Conservation (phyloP, 2,797 vertebrate species). For the Trichosurus vulpecula region DNA sequence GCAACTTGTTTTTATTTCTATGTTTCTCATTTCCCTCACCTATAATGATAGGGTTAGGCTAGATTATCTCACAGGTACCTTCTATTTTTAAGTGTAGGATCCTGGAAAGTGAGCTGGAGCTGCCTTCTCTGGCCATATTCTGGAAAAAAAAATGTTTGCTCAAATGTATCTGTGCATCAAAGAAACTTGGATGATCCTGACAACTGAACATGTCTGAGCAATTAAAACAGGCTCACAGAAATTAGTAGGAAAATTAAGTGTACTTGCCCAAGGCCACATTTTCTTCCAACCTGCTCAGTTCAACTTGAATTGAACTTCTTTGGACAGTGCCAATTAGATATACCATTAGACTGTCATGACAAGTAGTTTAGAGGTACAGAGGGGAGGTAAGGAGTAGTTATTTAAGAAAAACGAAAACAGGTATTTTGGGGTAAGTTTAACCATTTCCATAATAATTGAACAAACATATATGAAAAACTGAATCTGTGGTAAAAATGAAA, state of each 20-base stretch:
- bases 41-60: no score
- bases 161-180: neutral
- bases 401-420: no score
- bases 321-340: neutral
- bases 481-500: no score
- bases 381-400: no score
- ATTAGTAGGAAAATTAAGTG: slow-evolving; percentile 31
- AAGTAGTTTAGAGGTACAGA: slow-evolving; percentile 6
- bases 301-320: slow-evolving; percentile 12
- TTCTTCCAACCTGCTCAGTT: slow-evolving; percentile 30
- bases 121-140: neutral
- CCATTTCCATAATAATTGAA: no score
- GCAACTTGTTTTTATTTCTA: no score
- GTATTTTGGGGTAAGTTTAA: no score
- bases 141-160: neutral
- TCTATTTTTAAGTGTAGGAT: neutral
- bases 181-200: slow-evolving; percentile 21
- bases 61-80: no score
- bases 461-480: no score
- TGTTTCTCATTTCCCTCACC: no score
- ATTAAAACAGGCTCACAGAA: neutral
- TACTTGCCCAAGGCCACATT: neutral
- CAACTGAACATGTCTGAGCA: neutral
- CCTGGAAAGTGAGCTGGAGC: neutral
- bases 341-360: neutral